phyloP scores from a whole-genome alignment of 2,888 invertebrate species.

The Saturnia japonica region DNA sequence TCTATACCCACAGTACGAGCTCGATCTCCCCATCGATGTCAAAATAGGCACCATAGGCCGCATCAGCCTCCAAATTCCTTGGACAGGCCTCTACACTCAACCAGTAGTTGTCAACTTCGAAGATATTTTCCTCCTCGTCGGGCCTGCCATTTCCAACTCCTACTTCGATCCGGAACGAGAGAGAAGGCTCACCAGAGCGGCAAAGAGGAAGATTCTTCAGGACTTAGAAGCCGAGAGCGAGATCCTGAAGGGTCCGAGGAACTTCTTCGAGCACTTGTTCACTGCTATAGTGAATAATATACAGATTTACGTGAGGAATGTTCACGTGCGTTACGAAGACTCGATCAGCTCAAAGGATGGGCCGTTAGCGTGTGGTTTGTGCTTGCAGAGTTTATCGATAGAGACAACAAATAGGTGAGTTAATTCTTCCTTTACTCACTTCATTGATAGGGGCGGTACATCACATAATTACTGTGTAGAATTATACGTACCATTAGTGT shows the following conservation, averaged over 20 bases:
- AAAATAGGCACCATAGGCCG: conserved; percentile 90
- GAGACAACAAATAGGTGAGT: conserved; percentile 89
- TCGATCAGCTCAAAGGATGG: conserved; percentile 84
- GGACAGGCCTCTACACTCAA: conserved; percentile 88
- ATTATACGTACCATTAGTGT: too few species aligned
- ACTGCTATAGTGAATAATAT: conserved; percentile 90
- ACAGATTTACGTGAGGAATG: conserved; percentile 88
- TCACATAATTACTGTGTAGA: too few species aligned
- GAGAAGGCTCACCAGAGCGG: conserved; percentile 86
- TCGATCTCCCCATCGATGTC: conserved; percentile 91
- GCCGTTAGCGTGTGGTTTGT: conserved; percentile 88
- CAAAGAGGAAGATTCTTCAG: conserved; percentile 86
- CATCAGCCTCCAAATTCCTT: conserved; percentile 88
- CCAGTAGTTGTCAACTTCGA: conserved; percentile 88
- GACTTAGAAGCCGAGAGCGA: conserved; percentile 84
- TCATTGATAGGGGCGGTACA: too few species aligned
- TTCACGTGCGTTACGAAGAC: conserved; percentile 92
- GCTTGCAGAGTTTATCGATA: conserved; percentile 88
- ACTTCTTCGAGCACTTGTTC: conserved; percentile 87
- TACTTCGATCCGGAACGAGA: conserved; percentile 88
- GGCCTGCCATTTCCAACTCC: conserved; percentile 86
- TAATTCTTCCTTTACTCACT: background rate
- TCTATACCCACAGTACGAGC: conserved; percentile 85
- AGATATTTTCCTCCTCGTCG: conserved; percentile 88
- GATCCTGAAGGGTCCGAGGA: conserved; percentile 83